Evolutionary conservation across 2,113 vertebrate genomes (phyloP).

Genomic region (Nycticryphes semicollaris): DNA sequence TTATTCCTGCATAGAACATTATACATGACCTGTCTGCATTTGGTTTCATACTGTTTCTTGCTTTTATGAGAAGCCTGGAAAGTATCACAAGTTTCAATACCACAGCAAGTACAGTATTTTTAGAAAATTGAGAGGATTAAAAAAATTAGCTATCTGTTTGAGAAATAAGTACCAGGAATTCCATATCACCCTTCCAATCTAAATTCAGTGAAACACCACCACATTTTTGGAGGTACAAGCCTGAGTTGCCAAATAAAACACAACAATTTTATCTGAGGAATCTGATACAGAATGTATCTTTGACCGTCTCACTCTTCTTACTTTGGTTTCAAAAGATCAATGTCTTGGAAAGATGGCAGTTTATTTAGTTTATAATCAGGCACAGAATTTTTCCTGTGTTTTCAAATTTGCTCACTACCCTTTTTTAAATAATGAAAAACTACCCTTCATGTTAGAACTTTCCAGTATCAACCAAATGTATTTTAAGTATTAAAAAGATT

Average conservation of each 20-base stretch:
- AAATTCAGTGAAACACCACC: slow-evolving; percentile 46
- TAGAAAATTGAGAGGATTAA: slow-evolving; percentile 63
- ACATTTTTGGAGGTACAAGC: slow-evolving; percentile 66
- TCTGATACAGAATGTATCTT: slow-evolving; percentile 58
- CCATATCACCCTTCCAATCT: slow-evolving; percentile 56
- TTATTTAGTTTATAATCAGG: slow-evolving; percentile 67
- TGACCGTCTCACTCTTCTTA: slow-evolving; percentile 40
- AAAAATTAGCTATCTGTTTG: slow-evolving; percentile 64
- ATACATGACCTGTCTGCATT: slow-evolving; percentile 88
- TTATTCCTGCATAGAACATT: slow-evolving; percentile 96
- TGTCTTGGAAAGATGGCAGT: slow-evolving; percentile 54
- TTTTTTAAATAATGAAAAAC: slow-evolving; percentile 85
- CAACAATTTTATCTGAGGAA: slow-evolving; percentile 53
- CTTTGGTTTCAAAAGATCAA: slow-evolving; percentile 78
- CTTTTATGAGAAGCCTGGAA: slow-evolving; percentile 81
- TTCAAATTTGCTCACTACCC: slow-evolving; percentile 68
- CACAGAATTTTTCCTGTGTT: slow-evolving; percentile 69
- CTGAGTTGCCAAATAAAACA: slow-evolving; percentile 68
- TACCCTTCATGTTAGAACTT: slow-evolving; percentile 83
- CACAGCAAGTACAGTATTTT: slow-evolving; percentile 59
- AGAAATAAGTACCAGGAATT: slow-evolving; percentile 56
- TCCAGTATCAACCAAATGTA: slow-evolving; percentile 84
- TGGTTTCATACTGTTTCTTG: slow-evolving; percentile 88
- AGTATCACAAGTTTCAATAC: slow-evolving; percentile 63
- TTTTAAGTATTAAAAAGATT: slow-evolving; percentile 82